These are phyloP conservation scores for Serranus cabrilla DNA, from an alignment of 2,797 vertebrate genomes.

Conservation along the genomic window DNA sequence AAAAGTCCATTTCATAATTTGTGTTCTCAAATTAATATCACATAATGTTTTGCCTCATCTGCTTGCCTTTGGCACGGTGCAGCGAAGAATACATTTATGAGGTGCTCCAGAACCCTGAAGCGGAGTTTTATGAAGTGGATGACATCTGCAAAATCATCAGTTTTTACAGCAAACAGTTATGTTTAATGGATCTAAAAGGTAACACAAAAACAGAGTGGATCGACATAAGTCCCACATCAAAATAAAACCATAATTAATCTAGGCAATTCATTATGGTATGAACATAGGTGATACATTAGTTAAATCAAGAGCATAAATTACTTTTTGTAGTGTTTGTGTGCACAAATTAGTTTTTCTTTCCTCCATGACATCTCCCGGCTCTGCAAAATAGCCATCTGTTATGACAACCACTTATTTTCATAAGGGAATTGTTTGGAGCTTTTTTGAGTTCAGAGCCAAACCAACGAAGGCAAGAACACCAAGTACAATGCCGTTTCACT, in stretches of 20 bases:
- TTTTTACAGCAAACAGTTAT: background rate
- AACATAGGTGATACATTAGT: background rate
- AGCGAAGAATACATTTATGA: too few relatives aligned
- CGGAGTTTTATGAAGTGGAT: background rate
- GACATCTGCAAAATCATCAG: background rate
- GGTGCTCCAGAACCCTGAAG: background rate
- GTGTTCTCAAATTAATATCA: background rate
- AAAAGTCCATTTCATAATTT: background rate
- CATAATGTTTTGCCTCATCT: background rate
- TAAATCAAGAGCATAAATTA: slow-evolving; percentile 4
- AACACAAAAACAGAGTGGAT: background rate
- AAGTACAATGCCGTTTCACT: too few relatives aligned
- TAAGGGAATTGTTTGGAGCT: background rate
- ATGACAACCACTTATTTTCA: background rate
- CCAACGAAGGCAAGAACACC: too few relatives aligned
- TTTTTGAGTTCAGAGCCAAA: too few relatives aligned
- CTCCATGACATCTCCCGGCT: background rate
- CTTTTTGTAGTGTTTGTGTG: background rate
- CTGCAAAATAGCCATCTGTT: slow-evolving; percentile 14
- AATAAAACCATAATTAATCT: background rate
- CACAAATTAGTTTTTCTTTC: background rate
- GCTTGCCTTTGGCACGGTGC: too few relatives aligned
- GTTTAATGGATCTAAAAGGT: background rate
- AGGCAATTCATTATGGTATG: background rate
- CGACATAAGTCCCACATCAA: too few relatives aligned